Evolutionary conservation across 2,888 invertebrate genomes (phyloP).

Genomic region (Drosophila neoperkinsi): DNA sequence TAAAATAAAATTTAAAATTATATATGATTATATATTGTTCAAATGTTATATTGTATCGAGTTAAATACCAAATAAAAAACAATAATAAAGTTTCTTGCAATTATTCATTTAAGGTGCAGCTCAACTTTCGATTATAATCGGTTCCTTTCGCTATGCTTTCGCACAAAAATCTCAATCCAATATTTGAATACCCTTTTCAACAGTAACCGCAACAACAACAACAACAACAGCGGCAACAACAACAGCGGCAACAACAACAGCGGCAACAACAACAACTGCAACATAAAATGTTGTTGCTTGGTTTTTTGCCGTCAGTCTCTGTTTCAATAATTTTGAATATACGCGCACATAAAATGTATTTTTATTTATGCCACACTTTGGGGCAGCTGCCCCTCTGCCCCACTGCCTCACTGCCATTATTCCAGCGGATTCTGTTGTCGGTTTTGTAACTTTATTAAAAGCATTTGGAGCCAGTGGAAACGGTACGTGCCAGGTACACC

Average conservation of each 20-base stretch:
- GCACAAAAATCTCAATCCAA: background rate
- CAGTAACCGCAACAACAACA: background rate
- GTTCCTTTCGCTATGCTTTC: background rate
- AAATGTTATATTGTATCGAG: too few relatives aligned
- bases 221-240: background rate
- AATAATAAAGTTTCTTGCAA: background rate
- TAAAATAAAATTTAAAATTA: too few relatives aligned
- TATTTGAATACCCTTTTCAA: constrained; percentile 5
- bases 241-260: background rate
- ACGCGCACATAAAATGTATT: constrained; percentile 46
- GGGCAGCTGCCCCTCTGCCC: constrained; percentile 13
- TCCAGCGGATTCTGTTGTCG: constrained; percentile 51
- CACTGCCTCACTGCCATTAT: background rate
- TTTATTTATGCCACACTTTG: constrained; percentile 39
- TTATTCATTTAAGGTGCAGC: background rate
- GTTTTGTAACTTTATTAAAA: constrained; percentile 65
- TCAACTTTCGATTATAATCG: background rate
- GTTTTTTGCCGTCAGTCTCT: constrained; percentile 16
- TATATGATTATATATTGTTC: too few relatives aligned
- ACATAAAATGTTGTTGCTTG: constrained; percentile 2
- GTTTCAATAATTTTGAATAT: constrained; percentile 53
- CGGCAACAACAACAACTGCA: background rate
- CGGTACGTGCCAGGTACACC: constrained; percentile 28
- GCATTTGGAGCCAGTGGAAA: constrained; percentile 28
- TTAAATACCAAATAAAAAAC: too few relatives aligned